Conservation (phyloP, 1,140 invertebrate species). For the Pygmarrhopalites habei region DNA sequence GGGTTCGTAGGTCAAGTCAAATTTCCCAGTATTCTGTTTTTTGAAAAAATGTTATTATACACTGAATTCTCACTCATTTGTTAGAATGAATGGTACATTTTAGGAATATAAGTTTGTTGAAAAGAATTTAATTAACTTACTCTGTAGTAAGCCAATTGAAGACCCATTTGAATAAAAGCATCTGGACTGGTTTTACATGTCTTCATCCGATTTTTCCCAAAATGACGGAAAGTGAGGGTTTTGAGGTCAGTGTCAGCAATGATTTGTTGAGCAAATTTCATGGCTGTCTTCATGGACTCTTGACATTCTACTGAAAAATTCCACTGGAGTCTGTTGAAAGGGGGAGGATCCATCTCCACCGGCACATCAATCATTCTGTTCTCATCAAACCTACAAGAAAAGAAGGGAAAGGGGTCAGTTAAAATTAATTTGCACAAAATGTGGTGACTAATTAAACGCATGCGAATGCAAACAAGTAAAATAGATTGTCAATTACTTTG, state of each 20-base stretch:
- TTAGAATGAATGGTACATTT: slow-evolving; percentile 44
- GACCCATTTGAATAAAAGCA: slow-evolving; percentile 45
- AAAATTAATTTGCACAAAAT: too few species aligned
- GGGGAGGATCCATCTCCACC: neutral
- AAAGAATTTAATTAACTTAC: slow-evolving; percentile 42
- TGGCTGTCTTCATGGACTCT: neutral
- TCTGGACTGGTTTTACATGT: slow-evolving; percentile 48
- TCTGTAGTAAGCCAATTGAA: slow-evolving; percentile 45
- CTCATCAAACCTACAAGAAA: neutral
- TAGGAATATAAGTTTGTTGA: slow-evolving; percentile 46
- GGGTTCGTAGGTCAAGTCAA: slow-evolving; percentile 94
- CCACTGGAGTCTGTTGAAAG: neutral
- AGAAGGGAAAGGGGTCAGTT: neutral
- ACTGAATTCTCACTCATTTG: too few species aligned
- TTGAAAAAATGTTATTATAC: too few species aligned
- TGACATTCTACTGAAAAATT: neutral
- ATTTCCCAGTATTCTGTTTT: slow-evolving; percentile 74
- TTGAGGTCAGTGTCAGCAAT: slow-evolving; percentile 47
- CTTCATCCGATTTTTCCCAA: slow-evolving; percentile 52
- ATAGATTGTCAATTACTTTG: neutral
- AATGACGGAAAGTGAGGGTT: slow-evolving; percentile 45
- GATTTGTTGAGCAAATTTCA: slow-evolving; percentile 42
- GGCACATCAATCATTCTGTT: slow-evolving; percentile 3
- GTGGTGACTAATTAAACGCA: too few species aligned
- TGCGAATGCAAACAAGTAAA: neutral